phyloP scores from a whole-genome alignment of 2,888 invertebrate species.

The Agonopterix subpropinquella region DNA sequence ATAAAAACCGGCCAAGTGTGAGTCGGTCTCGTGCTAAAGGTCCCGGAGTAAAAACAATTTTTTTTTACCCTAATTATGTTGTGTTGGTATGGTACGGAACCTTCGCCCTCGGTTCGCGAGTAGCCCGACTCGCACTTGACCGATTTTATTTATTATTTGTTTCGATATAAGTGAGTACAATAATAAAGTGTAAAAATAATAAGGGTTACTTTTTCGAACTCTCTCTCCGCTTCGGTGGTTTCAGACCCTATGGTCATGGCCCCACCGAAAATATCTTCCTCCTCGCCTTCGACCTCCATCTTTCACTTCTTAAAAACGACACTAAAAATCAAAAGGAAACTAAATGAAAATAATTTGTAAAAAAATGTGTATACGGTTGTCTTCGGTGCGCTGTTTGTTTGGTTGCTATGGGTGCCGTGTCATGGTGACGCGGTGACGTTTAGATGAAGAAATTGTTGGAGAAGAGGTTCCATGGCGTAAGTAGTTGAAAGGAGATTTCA shows the following conservation, averaged over 20 bases:
- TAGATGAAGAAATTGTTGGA: too few species aligned
- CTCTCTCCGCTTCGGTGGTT: constrained; percentile 61
- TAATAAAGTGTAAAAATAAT: not conserved
- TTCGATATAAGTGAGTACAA: not conserved
- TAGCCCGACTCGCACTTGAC: too few species aligned
- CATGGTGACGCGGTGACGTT: not conserved
- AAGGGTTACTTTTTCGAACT: constrained; percentile 46
- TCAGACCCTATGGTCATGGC: constrained; percentile 51
- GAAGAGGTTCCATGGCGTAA: too few species aligned
- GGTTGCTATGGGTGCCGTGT: constrained; percentile 33
- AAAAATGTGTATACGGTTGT: constrained; percentile 19
- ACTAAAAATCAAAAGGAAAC: constrained; percentile 17
- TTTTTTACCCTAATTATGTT: too few species aligned
- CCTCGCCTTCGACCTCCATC: constrained; percentile 22
- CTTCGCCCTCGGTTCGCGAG: too few species aligned
- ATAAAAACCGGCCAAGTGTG: too few species aligned
- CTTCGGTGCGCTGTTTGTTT: constrained; percentile 24
- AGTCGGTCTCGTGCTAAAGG: too few species aligned
- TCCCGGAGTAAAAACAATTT: too few species aligned
- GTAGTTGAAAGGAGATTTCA: too few species aligned
- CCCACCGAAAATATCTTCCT: constrained; percentile 46
- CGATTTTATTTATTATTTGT: not conserved
- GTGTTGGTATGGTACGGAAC: too few species aligned
- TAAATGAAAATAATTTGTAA: constrained; percentile 23
- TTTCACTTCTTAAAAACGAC: not conserved